Percentiles rank a stretch among this genome's conserved stretches.
Conservation (phyloP, 2,888 invertebrate genomes). For the Mamestra brassicae region DNA sequence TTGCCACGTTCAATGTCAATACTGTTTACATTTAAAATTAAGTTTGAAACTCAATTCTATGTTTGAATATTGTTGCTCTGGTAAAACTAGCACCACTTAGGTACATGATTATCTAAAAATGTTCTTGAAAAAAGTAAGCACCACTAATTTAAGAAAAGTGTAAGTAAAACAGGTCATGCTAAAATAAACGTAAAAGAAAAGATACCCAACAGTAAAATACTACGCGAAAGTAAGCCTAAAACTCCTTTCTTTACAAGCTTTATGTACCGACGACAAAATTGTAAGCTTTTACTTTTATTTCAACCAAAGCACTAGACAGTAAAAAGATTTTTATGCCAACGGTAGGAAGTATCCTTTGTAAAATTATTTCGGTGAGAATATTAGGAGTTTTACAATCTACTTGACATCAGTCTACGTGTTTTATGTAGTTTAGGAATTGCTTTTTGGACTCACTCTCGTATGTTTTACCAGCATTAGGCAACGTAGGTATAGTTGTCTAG, state of each 20-base stretch:
- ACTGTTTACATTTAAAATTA: too few species aligned
- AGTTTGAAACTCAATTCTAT: too few species aligned
- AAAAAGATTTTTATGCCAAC: slow-evolving; percentile 49
- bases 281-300: slow-evolving; percentile 51
- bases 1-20: too few species aligned
- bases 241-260: slow-evolving; percentile 39
- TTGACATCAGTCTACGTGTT: slow-evolving; percentile 26
- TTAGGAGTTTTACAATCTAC: slow-evolving; percentile 17
- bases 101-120: not conserved
- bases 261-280: slow-evolving; percentile 45
- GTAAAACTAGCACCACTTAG: not conserved
- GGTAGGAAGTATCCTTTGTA: slow-evolving; percentile 19
- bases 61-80: not conserved
- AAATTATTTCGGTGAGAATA: slow-evolving; percentile 47
- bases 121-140: slow-evolving; percentile 3
- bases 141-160: slow-evolving; percentile 10
- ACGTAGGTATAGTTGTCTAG: too few species aligned
- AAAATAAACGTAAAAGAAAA: slow-evolving; percentile 26
- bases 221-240: slow-evolving; percentile 8
- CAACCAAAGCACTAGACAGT: slow-evolving; percentile 25
- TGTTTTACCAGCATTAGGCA: too few species aligned
- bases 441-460: not conserved
- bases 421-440: not conserved
- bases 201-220: slow-evolving; percentile 27
- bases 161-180: slow-evolving; percentile 6